These are phyloP conservation scores for Menidia beryllina DNA, from an alignment of 2,113 vertebrate genomes.

Conservation along the genomic window DNA sequence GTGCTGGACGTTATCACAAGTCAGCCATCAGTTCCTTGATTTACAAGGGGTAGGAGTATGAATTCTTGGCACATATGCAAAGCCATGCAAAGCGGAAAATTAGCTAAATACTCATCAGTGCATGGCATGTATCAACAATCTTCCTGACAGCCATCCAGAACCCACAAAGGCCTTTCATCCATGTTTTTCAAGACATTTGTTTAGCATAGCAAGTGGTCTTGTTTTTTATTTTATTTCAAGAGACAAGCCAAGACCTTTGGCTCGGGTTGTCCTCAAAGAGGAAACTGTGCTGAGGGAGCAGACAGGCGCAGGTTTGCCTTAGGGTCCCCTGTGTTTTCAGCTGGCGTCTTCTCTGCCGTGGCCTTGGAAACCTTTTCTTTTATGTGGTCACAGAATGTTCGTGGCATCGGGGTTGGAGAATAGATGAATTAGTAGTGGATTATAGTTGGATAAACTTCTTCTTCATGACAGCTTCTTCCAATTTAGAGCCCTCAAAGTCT, in stretches of 20 bases:
- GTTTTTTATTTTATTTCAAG: constrained; percentile 1
- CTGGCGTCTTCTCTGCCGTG: constrained; percentile 29
- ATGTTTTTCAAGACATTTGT: neutral
- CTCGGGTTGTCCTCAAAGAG: constrained; percentile 11
- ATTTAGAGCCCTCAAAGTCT: constrained; percentile 6
- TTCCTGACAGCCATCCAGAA: constrained; percentile 17
- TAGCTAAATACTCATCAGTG: constrained; percentile 11
- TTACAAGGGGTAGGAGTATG: constrained; percentile 30
- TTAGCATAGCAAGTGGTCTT: neutral
- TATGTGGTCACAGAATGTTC: constrained; percentile 45
- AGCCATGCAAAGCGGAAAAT: constrained; percentile 21
- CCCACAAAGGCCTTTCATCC: neutral
- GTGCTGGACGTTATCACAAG: constrained; percentile 27
- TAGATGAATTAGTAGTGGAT: neutral
- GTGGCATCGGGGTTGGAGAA: neutral
- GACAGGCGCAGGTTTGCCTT: constrained; percentile 40
- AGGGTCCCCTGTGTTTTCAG: constrained; percentile 25
- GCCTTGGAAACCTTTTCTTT: constrained; percentile 36
- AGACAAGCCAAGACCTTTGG: constrained; percentile 3
- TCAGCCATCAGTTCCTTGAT: constrained; percentile 30
- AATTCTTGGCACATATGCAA: constrained; percentile 46
- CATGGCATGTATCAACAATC: constrained; percentile 19
- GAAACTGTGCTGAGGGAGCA: constrained; percentile 20
- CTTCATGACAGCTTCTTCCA: constrained; percentile 1
- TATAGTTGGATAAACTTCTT: constrained; percentile 32